These are phyloP conservation scores for Dendrolimus houi DNA, from an alignment of 2,888 invertebrate genomes.

Conservation along the genomic window DNA sequence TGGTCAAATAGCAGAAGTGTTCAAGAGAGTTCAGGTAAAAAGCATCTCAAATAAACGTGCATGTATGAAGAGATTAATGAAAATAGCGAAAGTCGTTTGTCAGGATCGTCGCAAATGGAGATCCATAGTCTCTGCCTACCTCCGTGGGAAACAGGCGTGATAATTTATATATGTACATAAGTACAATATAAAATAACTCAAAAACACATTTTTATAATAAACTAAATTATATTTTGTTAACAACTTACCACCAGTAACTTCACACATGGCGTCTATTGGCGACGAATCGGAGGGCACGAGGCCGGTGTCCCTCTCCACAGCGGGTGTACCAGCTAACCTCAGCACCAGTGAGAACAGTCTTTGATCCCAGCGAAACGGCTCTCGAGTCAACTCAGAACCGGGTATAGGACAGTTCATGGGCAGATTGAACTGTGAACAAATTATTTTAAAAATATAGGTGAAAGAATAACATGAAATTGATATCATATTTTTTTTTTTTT, in stretches of 20 bases:
- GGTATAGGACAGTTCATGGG: conserved; percentile 96
- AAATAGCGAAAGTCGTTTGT: no score
- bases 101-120: no score
- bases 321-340: conserved; percentile 93
- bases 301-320: conserved; percentile 89
- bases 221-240: neutral
- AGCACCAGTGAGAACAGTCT: conserved; percentile 96
- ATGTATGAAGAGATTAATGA: no score
- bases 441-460: neutral
- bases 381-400: conserved; percentile 96
- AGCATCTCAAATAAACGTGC: no score
- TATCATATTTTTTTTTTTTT: neutral
- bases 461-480: neutral
- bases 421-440: conserved; percentile 81
- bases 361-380: conserved; percentile 99
- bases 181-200: no score
- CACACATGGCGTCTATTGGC: conserved; percentile 98
- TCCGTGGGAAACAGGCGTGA: no score
- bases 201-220: neutral
- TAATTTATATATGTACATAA: no score
- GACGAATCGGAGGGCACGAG: conserved; percentile 95
- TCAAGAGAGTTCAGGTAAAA: no score
- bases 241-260: conserved; percentile 93
- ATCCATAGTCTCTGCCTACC: no score
- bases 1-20: no score